A percentile compares a stretch with the other conserved stretches of the same genome.
phyloP scores from a whole-genome alignment of 2,888 invertebrate species.

The Melieria crassipennis region DNA sequence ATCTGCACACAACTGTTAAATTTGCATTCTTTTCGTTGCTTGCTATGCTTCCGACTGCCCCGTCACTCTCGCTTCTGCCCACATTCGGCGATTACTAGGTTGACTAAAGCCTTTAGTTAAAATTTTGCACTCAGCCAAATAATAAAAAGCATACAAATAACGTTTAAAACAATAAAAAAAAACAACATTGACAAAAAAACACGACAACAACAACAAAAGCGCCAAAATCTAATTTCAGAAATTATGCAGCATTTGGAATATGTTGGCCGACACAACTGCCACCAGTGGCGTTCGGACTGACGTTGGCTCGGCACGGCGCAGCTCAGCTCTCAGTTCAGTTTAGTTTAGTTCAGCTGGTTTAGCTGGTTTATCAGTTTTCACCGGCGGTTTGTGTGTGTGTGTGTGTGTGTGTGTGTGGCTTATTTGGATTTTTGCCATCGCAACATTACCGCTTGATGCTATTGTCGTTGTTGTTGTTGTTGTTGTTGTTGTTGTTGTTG shows the following conservation, averaged over 20 bases:
- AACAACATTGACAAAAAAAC: no score
- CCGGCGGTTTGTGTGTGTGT: neutral
- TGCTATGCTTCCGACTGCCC: no score
- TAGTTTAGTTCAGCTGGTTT: slow-evolving; percentile 22
- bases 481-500: slow-evolving; percentile 15
- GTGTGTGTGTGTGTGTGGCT: neutral
- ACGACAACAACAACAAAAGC: no score
- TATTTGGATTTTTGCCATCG: neutral
- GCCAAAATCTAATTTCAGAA: slow-evolving; percentile 21
- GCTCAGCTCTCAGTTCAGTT: slow-evolving; percentile 14
- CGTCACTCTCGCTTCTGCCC: no score
- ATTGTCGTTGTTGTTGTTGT: slow-evolving; percentile 4
- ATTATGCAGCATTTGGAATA: slow-evolving; percentile 14
- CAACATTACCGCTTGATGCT: slow-evolving; percentile 15
- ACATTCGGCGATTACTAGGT: no score
- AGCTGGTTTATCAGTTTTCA: slow-evolving; percentile 22
- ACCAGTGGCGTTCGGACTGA: neutral
- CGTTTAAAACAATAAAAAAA: neutral
- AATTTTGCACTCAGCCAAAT: no score
- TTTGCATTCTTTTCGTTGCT: no score
- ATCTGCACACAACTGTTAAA: no score
- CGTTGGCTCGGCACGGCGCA: slow-evolving; percentile 10
- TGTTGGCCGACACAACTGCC: slow-evolving; percentile 1
- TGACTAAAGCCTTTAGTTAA: no score
- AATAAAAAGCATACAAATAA: slow-evolving; percentile 1